phyloP scores from a whole-genome alignment of 2,113 vertebrate species.

The Mus pahari region DNA sequence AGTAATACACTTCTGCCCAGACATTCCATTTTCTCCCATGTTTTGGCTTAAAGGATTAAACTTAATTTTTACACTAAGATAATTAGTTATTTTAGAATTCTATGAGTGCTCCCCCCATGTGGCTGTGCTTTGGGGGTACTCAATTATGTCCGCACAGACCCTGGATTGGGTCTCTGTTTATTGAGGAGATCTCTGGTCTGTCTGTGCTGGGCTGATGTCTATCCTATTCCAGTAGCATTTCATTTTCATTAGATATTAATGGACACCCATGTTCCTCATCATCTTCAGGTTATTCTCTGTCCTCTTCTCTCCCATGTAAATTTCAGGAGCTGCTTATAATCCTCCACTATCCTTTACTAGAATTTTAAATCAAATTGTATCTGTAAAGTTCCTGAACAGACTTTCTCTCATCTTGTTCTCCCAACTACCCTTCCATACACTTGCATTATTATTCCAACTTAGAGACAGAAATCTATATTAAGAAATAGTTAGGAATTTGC shows the following conservation, averaged over 20 bases:
- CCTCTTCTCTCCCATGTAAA: slow-evolving; percentile 17
- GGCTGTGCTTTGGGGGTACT: background rate
- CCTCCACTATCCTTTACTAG: background rate
- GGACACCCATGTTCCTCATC: background rate
- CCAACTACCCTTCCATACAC: background rate
- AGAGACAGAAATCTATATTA: background rate
- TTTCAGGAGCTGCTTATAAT: slow-evolving; percentile 11
- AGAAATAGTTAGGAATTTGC: background rate
- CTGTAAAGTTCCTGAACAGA: slow-evolving; percentile 26
- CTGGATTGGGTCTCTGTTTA: background rate
- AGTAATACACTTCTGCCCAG: background rate
- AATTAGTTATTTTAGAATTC: slow-evolving; percentile 35
- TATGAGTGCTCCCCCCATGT: background rate
- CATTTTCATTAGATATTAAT: background rate
- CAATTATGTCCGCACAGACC: background rate
- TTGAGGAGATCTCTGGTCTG: background rate
- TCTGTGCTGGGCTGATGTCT: background rate
- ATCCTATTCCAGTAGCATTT: background rate
- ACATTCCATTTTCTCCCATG: background rate
- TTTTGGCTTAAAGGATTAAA: slow-evolving; percentile 18
- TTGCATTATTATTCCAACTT: background rate
- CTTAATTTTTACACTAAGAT: slow-evolving; percentile 32
- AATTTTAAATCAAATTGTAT: slow-evolving; percentile 51
- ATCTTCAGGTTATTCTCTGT: background rate
- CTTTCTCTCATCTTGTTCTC: slow-evolving; percentile 1